Conservation (phyloP, 2,113 vertebrate species). For the Chionomys nivalis region DNA sequence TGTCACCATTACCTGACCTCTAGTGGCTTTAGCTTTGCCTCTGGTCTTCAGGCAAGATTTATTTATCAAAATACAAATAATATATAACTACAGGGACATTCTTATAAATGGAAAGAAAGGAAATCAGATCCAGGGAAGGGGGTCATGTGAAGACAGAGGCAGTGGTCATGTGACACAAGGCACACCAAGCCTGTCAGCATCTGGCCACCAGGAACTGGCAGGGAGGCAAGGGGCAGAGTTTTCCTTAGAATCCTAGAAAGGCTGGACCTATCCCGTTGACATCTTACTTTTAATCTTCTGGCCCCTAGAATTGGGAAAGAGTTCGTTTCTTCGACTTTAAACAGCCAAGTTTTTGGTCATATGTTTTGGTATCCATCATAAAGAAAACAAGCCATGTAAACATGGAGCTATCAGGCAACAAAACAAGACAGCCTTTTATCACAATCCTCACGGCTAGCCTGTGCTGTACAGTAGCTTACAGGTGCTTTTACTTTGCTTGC, state of each 20-base stretch:
- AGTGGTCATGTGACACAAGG: rapidly evolving
- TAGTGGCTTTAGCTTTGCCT: no score
- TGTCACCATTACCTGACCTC: no score
- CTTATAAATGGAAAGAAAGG: background rate
- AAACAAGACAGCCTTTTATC: background rate
- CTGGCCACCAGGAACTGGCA: rapidly evolving
- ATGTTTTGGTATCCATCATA: background rate
- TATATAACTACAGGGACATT: background rate
- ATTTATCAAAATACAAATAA: no score
- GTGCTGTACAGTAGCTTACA: rapidly evolving
- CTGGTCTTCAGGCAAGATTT: no score
- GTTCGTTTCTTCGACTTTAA: background rate
- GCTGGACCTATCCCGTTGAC: no score
- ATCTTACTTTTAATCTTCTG: background rate
- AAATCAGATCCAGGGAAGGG: background rate
- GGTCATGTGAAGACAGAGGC: background rate
- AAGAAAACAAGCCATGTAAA: background rate
- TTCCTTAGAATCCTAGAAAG: background rate
- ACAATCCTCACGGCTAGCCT: rapidly evolving
- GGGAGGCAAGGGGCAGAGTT: background rate
- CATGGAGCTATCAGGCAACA: background rate
- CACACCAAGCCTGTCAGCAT: rapidly evolving
- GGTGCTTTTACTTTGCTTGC: background rate
- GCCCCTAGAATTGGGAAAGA: background rate
- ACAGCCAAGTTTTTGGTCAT: background rate